Percentiles rank a stretch among this genome's conserved stretches.
Conservation (phyloP, 2,113 vertebrate genomes). For the Dipodomys merriami region DNA sequence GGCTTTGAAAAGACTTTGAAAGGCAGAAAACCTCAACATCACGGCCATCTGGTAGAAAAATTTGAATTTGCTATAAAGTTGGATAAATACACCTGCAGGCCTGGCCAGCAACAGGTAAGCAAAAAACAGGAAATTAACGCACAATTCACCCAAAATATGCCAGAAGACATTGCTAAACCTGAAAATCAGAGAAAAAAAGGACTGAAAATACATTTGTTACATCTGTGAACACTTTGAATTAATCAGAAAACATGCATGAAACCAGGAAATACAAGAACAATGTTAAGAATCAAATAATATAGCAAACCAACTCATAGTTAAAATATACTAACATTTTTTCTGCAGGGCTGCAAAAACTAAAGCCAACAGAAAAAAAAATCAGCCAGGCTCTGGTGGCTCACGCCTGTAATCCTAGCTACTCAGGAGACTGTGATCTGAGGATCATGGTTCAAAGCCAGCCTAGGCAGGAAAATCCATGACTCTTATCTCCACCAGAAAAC, state of each 20-base stretch:
- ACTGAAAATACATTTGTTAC: background rate
- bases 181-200: background rate
- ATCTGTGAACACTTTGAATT: background rate
- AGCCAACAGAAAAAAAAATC: background rate
- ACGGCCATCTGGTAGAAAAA: background rate
- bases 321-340: background rate
- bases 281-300: background rate
- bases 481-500: too few relatives aligned
- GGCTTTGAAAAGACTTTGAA: background rate
- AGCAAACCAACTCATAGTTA: background rate
- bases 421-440: too few relatives aligned
- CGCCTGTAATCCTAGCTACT: too few relatives aligned
- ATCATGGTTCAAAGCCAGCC: too few relatives aligned
- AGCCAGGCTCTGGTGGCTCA: too few relatives aligned
- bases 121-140: background rate
- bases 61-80: background rate
- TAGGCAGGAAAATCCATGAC: too few relatives aligned
- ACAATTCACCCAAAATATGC: background rate
- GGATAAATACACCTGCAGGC: background rate
- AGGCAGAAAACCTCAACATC: background rate
- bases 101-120: background rate
- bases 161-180: background rate
- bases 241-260: background rate
- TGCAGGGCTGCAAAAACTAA: background rate
- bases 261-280: background rate